These are phyloP conservation scores for Tringa solitaria DNA, from an alignment of 2,113 vertebrate genomes.

Conservation along the genomic window DNA sequence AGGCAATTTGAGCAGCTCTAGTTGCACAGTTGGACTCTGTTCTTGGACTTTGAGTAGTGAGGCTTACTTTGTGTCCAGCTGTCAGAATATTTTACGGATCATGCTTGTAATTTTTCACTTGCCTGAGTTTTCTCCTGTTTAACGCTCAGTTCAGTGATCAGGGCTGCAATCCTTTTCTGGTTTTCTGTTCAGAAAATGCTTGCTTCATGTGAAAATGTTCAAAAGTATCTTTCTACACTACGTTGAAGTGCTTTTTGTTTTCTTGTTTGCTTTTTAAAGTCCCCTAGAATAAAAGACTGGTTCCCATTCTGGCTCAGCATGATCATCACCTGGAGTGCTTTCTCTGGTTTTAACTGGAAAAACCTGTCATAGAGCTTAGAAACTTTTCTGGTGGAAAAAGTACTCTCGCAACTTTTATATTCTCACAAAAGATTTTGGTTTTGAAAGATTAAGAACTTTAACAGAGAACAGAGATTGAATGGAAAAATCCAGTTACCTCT, in stretches of 20 bases:
- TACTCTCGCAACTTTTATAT: background rate
- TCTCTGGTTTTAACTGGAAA: background rate
- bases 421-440: background rate
- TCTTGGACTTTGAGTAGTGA: background rate
- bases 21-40: background rate
- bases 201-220: background rate
- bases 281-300: background rate
- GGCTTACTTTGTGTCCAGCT: background rate
- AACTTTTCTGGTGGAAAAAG: background rate
- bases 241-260: background rate
- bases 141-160: background rate
- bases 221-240: background rate
- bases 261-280: background rate
- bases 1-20: background rate
- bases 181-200: background rate
- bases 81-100: background rate
- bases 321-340: background rate
- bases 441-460: background rate
- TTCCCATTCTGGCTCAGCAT: background rate
- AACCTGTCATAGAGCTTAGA: background rate
- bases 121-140: background rate
- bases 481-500: background rate
- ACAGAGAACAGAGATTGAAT: background rate
- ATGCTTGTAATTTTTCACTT: conserved; percentile 28
- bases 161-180: background rate